phyloP scores from a whole-genome alignment of 2,797 vertebrate genomes.

The Takifugu rubripes region DNA sequence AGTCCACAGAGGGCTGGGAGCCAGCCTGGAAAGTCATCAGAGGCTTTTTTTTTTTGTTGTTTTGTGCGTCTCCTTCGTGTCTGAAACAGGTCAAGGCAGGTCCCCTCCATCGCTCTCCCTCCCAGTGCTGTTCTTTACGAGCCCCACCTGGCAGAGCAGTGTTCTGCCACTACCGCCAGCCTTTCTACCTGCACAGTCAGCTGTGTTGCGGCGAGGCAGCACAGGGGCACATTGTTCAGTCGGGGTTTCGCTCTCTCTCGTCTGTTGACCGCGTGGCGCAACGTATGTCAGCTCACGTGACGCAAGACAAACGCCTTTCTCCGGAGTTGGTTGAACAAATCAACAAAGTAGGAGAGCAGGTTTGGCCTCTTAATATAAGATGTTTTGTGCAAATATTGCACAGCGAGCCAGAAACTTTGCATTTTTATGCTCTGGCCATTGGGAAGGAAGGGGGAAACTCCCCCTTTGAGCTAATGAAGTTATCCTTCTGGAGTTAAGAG shows the following conservation, averaged over 20 bases:
- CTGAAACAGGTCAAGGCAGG: slow-evolving; percentile 80
- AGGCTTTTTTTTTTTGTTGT: slow-evolving; percentile 22
- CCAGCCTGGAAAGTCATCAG: slow-evolving; percentile 74
- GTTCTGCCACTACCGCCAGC: slow-evolving; percentile 51
- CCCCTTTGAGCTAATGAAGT: no score
- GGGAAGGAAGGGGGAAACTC: no score
- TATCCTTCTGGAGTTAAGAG: no score
- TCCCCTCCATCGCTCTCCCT: slow-evolving; percentile 57
- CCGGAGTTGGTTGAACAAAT: neutral
- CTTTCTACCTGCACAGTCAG: slow-evolving; percentile 41
- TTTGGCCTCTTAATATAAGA: neutral
- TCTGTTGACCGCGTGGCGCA: neutral
- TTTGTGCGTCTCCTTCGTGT: slow-evolving; percentile 60
- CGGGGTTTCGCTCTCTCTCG: slow-evolving; percentile 16
- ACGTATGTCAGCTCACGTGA: slow-evolving; percentile 20
- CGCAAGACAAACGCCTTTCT: slow-evolving; percentile 14
- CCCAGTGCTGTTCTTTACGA: slow-evolving; percentile 59
- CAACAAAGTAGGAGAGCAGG: neutral
- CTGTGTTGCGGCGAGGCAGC: slow-evolving; percentile 17
- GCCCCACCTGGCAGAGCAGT: slow-evolving; percentile 76
- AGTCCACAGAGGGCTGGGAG: slow-evolving; percentile 48
- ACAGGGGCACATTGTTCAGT: slow-evolving; percentile 46
- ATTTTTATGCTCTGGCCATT: neutral
- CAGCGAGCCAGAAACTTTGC: neutral
- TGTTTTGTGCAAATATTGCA: neutral